Evolutionary conservation across 2,888 invertebrate genomes (phyloP).

Genomic region (Dryococelus australis): DNA sequence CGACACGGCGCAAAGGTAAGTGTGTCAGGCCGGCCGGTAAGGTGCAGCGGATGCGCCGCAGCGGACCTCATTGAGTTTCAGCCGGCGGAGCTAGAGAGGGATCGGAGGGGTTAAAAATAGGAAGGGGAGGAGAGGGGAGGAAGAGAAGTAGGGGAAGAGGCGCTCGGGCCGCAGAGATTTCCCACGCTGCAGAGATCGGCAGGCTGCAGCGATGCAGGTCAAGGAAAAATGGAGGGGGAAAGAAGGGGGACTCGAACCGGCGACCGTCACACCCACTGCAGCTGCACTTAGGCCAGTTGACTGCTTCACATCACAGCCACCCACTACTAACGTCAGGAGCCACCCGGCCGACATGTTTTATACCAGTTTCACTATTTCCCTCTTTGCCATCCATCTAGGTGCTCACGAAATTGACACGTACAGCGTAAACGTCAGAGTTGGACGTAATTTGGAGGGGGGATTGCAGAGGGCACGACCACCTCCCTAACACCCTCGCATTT

Average conservation of each 20-base stretch:
- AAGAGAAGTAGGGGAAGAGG: constrained; percentile 49
- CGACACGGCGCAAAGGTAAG: background rate
- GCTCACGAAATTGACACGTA: too few relatives aligned
- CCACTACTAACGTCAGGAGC: too few relatives aligned
- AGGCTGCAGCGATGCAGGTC: constrained; percentile 64
- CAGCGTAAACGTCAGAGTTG: too few relatives aligned
- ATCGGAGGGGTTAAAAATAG: background rate
- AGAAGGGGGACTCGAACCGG: constrained; percentile 27
- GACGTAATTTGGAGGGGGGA: too few relatives aligned
- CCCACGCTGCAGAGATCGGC: constrained; percentile 61
- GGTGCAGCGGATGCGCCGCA: background rate
- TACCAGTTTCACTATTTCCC: too few relatives aligned
- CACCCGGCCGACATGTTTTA: too few relatives aligned
- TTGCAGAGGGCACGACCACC: too few relatives aligned
- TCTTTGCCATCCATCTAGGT: too few relatives aligned
- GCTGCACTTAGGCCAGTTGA: constrained; percentile 35
- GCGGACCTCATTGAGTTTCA: constrained; percentile 1
- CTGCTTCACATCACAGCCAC: constrained; percentile 52
- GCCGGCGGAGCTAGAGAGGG: background rate
- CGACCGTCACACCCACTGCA: constrained; percentile 37
- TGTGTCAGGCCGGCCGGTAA: background rate
- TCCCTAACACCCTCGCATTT: too few relatives aligned
- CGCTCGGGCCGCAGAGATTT: constrained; percentile 52
- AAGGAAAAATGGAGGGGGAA: constrained; percentile 67
- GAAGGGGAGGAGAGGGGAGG: constrained; percentile 18